Evolutionary conservation across 2,888 invertebrate species (phyloP).

Genomic region (Calephelis perditalis): DNA sequence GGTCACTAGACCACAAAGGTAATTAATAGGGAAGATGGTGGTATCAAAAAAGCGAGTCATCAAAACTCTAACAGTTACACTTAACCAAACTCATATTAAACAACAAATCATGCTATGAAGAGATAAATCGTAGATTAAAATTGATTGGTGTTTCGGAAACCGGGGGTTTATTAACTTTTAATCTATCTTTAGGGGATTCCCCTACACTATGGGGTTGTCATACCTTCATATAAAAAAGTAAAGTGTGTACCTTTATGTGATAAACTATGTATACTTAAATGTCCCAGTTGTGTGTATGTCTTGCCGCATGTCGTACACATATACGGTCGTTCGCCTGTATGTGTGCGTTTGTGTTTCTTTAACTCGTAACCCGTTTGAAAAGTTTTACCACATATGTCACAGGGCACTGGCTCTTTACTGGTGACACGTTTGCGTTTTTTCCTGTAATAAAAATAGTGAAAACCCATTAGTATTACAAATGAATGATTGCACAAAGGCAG

Average conservation of each 20-base stretch:
- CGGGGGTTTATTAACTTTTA: no score
- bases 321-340: conserved; percentile 59
- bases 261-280: conserved; percentile 54
- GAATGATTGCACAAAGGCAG: neutral
- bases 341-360: conserved; percentile 54
- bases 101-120: no score
- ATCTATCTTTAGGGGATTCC: no score
- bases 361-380: conserved; percentile 56
- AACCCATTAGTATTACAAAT: neutral
- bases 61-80: no score
- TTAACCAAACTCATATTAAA: no score
- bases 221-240: neutral
- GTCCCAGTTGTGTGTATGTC: conserved; percentile 61
- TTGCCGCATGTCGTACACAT: conserved; percentile 66
- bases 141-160: no score
- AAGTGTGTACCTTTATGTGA: conserved; percentile 40
- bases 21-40: no score
- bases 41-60: no score
- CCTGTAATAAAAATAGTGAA: conserved; percentile 28
- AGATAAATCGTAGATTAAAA: no score
- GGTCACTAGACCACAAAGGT: no score
- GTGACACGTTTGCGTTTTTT: conserved; percentile 28
- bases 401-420: conserved; percentile 41
- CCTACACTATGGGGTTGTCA: neutral
- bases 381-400: conserved; percentile 50